Conservation (phyloP, 1,140 invertebrate genomes). For the Micrasema minimum region DNA sequence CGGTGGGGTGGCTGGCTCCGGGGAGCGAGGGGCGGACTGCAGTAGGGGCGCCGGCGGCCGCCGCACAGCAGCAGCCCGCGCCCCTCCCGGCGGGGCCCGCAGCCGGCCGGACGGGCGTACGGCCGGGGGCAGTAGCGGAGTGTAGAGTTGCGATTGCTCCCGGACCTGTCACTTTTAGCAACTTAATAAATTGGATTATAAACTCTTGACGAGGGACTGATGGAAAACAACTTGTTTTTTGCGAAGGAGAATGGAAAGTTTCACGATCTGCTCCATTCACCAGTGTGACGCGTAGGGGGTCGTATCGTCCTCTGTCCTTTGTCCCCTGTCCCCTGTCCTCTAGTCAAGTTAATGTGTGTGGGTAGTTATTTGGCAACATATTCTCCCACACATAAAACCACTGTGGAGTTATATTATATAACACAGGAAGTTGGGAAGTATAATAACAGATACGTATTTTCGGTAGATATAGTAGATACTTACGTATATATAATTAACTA, state of each 20-base stretch:
- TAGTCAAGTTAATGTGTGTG: background rate
- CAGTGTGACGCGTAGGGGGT: background rate
- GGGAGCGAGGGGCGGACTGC: background rate
- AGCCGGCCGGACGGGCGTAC: background rate
- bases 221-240: conserved; percentile 53
- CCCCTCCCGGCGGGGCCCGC: background rate
- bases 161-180: conserved; percentile 30
- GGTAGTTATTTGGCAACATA: background rate
- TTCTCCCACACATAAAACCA: too few species aligned
- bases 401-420: too few species aligned
- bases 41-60: background rate
- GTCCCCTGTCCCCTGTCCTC: background rate
- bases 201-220: conserved; percentile 52
- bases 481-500: too few species aligned
- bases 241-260: conserved; percentile 40
- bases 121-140: background rate
- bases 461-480: too few species aligned
- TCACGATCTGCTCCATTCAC: conserved; percentile 37
- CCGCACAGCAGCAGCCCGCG: too few species aligned
- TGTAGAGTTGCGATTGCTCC: conserved; percentile 8
- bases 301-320: too few species aligned
- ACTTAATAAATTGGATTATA: conserved; percentile 53
- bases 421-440: too few species aligned
- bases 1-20: background rate
- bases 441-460: too few species aligned